Evolutionary conservation across 1,140 invertebrate species (phyloP), one percentile per base, ranked within the genome.

Genomic region (Drosophila pallidifrons): DNA sequence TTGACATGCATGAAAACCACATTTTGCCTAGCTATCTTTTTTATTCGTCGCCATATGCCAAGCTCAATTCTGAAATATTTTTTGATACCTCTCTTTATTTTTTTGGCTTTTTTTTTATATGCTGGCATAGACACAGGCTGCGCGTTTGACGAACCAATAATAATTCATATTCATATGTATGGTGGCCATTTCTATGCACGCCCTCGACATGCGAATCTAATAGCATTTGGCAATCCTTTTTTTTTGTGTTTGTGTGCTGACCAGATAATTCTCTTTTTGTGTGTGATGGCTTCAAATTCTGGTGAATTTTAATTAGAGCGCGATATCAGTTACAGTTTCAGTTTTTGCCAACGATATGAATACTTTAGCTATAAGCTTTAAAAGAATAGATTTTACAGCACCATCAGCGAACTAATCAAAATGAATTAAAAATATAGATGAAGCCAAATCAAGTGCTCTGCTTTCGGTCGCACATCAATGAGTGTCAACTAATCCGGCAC

Each of bases 61-160:
- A 64, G 60, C 73, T 59, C 79, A 64, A 69, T 79, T 82, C 71
- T 64, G 72, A 69, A 66, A 80, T 77, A 83, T 79, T 82, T 75
- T 82, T 79, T 75, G 71, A 69, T 61, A 49, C 11, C 51, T 55
- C 15, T 38, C 25, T 25, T 25, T 25, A 8, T 38, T 3, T 59
- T 38, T 20, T 66, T 64, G 38, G 11, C 15, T 54, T 35, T 10
- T 35, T 10, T 10, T 61, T 57, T 58, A 15, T 28, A 3, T 41
- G 16, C 28, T 15, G 32, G 16, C 16, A 16, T 38, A 41, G 10
- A 20, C 45, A 16, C 30, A 25, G 10, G 46, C 38, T 43, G 41
- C 64, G 38, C 64, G 85, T 65, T 79, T 89, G 78, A 79, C 69
- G 69, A 71, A 79, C 88, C 88, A 91, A 91, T 91, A 88, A 91